These are phyloP conservation scores for Murina feae DNA, from an alignment of 2,113 vertebrate genomes.

Conservation along the genomic window DNA sequence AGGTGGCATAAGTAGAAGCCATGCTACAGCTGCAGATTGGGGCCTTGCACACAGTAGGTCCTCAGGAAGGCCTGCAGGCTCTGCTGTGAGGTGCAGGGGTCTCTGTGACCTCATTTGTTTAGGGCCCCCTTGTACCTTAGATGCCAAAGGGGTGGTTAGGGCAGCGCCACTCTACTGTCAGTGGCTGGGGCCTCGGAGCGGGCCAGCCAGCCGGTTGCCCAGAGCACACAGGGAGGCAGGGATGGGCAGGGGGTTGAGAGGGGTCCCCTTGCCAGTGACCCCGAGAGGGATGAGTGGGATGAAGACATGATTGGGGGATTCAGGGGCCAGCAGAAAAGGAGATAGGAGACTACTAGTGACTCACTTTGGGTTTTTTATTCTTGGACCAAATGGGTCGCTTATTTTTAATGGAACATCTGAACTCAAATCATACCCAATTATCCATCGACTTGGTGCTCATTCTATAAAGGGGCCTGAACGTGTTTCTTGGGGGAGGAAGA, in stretches of 20 bases:
- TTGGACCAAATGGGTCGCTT: not conserved
- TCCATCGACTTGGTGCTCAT: too few species aligned
- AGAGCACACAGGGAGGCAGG: not conserved
- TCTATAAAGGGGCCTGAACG: not conserved
- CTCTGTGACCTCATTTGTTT: not conserved
- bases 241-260: too few species aligned
- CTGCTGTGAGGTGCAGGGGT: not conserved
- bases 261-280: accelerated
- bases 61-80: not conserved
- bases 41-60: not conserved
- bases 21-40: not conserved
- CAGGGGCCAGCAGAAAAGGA: not conserved
- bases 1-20: not conserved
- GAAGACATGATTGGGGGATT: not conserved
- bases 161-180: not conserved
- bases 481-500: not conserved
- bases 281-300: not conserved
- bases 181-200: not conserved
- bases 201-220: not conserved
- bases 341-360: not conserved
- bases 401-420: not conserved
- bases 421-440: not conserved
- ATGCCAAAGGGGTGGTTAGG: not conserved
- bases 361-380: not conserved
- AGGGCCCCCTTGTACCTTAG: not conserved